Conservation (phyloP, 2,797 vertebrate species). For the Harpagifer antarcticus region DNA sequence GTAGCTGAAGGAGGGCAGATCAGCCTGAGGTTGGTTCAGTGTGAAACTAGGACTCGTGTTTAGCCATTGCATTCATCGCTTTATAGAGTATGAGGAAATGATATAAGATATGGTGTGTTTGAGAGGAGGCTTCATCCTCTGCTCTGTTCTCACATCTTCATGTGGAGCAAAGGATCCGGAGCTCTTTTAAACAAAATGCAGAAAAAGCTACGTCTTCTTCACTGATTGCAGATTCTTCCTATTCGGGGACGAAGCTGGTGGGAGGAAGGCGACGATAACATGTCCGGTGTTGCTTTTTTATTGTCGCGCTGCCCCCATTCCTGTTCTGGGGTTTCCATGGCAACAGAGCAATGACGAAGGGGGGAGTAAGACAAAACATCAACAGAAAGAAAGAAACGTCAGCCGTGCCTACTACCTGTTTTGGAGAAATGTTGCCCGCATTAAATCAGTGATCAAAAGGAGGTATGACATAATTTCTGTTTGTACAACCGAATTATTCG, state of each 20-base stretch:
- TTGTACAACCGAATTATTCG: constrained; percentile 4
- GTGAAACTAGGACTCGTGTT: background rate
- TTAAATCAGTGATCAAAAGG: background rate
- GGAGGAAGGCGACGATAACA: constrained; percentile 53
- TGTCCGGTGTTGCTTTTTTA: constrained; percentile 54
- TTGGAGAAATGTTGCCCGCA: background rate
- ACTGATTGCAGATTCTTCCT: constrained; percentile 17
- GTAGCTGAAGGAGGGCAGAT: too few species aligned
- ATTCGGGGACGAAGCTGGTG: constrained; percentile 37
- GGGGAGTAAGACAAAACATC: constrained; percentile 41
- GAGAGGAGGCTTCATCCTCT: constrained; percentile 24
- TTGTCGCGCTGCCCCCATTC: constrained; percentile 38
- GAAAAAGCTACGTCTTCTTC: constrained; percentile 15
- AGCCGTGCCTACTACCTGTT: constrained; percentile 11
- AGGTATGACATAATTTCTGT: background rate
- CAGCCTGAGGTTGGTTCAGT: too few species aligned
- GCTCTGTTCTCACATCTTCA: constrained; percentile 24
- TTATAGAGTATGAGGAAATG: background rate
- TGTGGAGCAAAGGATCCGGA: constrained; percentile 37
- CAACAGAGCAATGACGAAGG: constrained; percentile 57
- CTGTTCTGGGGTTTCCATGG: constrained; percentile 65
- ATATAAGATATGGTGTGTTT: background rate
- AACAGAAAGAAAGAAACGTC: constrained; percentile 60
- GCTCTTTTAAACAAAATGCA: constrained; percentile 29
- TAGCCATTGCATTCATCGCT: background rate